Evolutionary conservation across 2,888 invertebrate genomes (phyloP), one percentile per base, ranked within the genome.

Genomic region (Drepana falcataria): DNA sequence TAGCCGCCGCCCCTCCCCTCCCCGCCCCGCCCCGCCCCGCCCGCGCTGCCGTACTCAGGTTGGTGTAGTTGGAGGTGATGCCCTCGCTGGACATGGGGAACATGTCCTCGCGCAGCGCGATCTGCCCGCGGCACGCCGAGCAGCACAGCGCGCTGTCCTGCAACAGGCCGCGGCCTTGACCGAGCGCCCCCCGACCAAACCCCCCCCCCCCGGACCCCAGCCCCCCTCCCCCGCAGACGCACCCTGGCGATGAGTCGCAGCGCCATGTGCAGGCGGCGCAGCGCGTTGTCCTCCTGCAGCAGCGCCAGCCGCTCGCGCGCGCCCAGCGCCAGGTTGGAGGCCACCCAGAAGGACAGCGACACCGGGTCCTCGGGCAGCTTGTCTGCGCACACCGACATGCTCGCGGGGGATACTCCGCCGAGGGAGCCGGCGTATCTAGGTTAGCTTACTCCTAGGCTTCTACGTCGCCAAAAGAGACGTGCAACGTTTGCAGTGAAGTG

Each of bases 261-360:
- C 68, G 78, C 87, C 81, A 86, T 78, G 72, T 79, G 81, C 66
- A 91, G 81, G 4, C 91, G 79, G 68, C 80, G 76, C 73, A 86
- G 77, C 61, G 84, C 87, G 77, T 78, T 73, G 76, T 88, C 88
- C 4, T 75, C 80, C 21, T 56, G 64, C 75, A 91, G 80, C 53
- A 91, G 79, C 65, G 81, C 78, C 6, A 85, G 77, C 0, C 87
- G 78, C 73, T 85, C 89, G 60, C 81, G 77, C 64, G 69, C 59
- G 55, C 81, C 55, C 69, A 88, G 79, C 71, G 84, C 64, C 75
- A 91, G 73, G 81, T 91, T 89, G 48, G 85, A 82, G 54, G 88
- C 87, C 74, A 81, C 84, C 89, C 89, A 91, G 80, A 85, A 91
- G 60, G 91, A 91, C 69, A 91, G 81, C 73, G 86, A 71, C 70